Percentiles rank a stretch among this genome's conserved stretches.
These are phyloP conservation scores for Sesia apiformis DNA, from an alignment of 2,888 invertebrate species.

Conservation along the genomic window DNA sequence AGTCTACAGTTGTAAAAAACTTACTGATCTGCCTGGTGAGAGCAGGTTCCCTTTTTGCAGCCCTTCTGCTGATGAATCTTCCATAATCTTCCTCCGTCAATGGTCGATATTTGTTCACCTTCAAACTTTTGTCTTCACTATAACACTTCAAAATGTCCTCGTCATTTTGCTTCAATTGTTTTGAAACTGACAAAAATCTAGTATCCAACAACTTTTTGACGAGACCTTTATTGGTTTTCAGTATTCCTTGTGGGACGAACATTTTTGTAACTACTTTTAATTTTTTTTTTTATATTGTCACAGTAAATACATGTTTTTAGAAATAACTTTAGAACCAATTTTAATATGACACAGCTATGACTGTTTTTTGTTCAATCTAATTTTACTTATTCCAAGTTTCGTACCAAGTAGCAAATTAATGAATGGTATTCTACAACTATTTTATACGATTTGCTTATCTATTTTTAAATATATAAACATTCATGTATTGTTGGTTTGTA, in stretches of 20 bases:
- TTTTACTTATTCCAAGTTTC: too few relatives aligned
- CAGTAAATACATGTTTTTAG: too few relatives aligned
- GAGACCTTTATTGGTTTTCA: background rate
- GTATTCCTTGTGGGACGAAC: too few relatives aligned
- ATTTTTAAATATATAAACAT: too few relatives aligned
- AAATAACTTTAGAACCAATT: too few relatives aligned
- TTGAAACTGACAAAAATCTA: background rate
- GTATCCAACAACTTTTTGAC: background rate
- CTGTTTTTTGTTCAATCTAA: too few relatives aligned
- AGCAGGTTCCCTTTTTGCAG: conserved; percentile 44
- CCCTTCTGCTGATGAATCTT: conserved; percentile 44
- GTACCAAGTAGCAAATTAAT: too few relatives aligned
- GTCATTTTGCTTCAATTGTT: background rate
- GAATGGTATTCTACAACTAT: too few relatives aligned
- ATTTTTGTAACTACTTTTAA: too few relatives aligned
- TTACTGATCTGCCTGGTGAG: conserved; percentile 58
- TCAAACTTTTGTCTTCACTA: conserved; percentile 22
- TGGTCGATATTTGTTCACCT: conserved; percentile 29
- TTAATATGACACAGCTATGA: too few relatives aligned
- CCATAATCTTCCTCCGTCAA: conserved; percentile 43
- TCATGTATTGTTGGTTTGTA: too few relatives aligned
- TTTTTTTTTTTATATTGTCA: background rate
- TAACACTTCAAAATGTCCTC: conserved; percentile 47
- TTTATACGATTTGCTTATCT: too few relatives aligned
- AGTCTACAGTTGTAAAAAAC: conserved; percentile 21